phyloP scores from a whole-genome alignment of 2,888 invertebrate genomes.

The Drosophila pseudotalamancana region DNA sequence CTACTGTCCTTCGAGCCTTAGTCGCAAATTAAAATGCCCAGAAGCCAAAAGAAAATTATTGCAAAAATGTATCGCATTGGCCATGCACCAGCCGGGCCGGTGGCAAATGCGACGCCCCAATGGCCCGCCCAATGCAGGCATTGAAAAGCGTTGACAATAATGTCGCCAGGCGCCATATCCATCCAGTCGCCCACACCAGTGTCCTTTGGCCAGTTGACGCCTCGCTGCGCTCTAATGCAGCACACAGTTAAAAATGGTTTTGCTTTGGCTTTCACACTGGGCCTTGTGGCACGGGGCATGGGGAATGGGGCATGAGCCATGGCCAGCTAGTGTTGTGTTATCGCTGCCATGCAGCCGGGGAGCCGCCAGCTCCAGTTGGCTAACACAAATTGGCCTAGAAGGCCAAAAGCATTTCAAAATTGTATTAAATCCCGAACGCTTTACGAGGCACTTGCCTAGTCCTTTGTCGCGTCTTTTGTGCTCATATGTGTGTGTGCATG shows the following conservation, averaged over 20 bases:
- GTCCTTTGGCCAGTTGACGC: constrained; percentile 34
- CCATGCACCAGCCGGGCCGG: constrained; percentile 17
- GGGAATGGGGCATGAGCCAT: not conserved
- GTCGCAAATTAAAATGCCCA: constrained; percentile 50
- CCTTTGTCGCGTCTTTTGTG: constrained; percentile 49
- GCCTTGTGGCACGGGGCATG: not conserved
- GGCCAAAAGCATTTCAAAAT: constrained; percentile 74
- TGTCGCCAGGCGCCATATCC: constrained; percentile 29
- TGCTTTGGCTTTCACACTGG: constrained; percentile 9
- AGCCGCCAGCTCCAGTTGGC: constrained; percentile 34
- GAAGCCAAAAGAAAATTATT: constrained; percentile 55
- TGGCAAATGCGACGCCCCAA: not conserved
- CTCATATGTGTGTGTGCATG: not conserved
- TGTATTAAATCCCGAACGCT: constrained; percentile 71
- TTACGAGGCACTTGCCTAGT: constrained; percentile 36
- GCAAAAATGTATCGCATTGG: constrained; percentile 46
- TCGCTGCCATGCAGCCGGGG: constrained; percentile 68
- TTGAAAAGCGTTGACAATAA: constrained; percentile 55
- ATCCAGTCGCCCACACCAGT: not conserved
- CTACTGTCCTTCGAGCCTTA: not conserved
- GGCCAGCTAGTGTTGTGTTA: constrained; percentile 47
- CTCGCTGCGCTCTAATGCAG: constrained; percentile 62
- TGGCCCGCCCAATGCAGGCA: not conserved
- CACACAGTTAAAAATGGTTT: constrained; percentile 32
- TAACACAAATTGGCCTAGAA: constrained; percentile 64